Evolutionary conservation across 2,797 vertebrate genomes (phyloP), one percentile per base, ranked within the genome.

Genomic region (Staurois parvus): DNA sequence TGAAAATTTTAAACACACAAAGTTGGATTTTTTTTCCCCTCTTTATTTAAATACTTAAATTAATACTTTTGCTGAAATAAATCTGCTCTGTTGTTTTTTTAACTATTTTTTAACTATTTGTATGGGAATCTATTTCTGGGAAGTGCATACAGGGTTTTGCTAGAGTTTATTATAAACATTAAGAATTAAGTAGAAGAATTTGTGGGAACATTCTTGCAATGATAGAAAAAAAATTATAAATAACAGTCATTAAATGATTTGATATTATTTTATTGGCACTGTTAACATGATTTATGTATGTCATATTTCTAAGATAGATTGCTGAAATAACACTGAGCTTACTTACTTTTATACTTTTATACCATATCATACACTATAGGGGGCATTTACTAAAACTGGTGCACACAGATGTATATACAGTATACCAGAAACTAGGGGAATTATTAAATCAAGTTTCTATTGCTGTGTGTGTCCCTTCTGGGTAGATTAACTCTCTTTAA

Each of bases 121-220:
- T 77, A 82, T 86, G 85, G 74, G 67, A 82, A 83, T 86, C 10
- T 40, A n/a, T 69, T 40, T 74, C 66, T 86, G 85, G 79, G 74
- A 86, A 82, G 79, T 13, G 26, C 48, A 2, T 24, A 64, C 30
- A 30, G 48, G 28, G n/a, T 19, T 15, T 76, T 45, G 17, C 48
- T 81, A 45, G 72, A 67, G 84, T 76, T 40, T 72, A 76, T 69
- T 78, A 30, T 83, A 82, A 86, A 86, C 85, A 86, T 77, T 82
- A 77, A n/a, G 29, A 52, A 40, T n/a, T 4, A 76, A 59, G 70
- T 67, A 73, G 62, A 72, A 40, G 10, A 78, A 72, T 77, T 82
- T 86, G 74, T 86, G 85, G 85, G 85, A 86, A 86, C 29, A 86
- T 77, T 82, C 74, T 82, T 82, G 42, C 19, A 76, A 59, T 56